These are phyloP conservation scores for Notodonta ziczac DNA, from an alignment of 2,888 invertebrate genomes.

Conservation along the genomic window DNA sequence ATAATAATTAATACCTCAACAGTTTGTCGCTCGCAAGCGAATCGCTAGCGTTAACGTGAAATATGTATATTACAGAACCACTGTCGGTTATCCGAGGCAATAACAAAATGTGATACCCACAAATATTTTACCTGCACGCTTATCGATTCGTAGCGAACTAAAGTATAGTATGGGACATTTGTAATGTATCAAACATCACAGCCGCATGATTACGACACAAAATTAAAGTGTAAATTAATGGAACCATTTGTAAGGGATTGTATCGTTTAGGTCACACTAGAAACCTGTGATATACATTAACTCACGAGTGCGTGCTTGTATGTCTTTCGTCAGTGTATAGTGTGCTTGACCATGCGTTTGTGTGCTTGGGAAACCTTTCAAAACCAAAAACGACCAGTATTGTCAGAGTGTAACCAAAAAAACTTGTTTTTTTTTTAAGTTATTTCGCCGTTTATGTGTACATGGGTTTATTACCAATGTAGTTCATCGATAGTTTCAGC, in stretches of 20 bases:
- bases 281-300: slow-evolving; percentile 79
- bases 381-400: slow-evolving; percentile 81
- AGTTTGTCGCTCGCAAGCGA: slow-evolving; percentile 3
- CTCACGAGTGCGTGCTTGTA: slow-evolving; percentile 73
- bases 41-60: no score
- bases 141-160: no score
- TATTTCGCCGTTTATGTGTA: slow-evolving; percentile 45
- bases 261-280: slow-evolving; percentile 79
- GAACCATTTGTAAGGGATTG: slow-evolving; percentile 60
- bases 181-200: slow-evolving; percentile 28
- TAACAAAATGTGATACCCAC: no score
- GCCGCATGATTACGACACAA: slow-evolving; percentile 52
- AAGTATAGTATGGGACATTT: slow-evolving; percentile 21
- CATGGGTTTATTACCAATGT: slow-evolving; percentile 70
- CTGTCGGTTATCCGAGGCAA: no score
- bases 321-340: slow-evolving; percentile 70
- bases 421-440: slow-evolving; percentile 33
- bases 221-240: slow-evolving; percentile 48
- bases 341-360: slow-evolving; percentile 53
- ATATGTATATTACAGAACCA: no score
- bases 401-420: slow-evolving; percentile 76
- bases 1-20: not conserved
- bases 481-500: slow-evolving; percentile 51
- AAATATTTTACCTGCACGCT: no score
- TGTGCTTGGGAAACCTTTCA: slow-evolving; percentile 34